Evolutionary conservation across 2,113 vertebrate genomes (phyloP).

Genomic region (Thamnophis sirtalis): DNA sequence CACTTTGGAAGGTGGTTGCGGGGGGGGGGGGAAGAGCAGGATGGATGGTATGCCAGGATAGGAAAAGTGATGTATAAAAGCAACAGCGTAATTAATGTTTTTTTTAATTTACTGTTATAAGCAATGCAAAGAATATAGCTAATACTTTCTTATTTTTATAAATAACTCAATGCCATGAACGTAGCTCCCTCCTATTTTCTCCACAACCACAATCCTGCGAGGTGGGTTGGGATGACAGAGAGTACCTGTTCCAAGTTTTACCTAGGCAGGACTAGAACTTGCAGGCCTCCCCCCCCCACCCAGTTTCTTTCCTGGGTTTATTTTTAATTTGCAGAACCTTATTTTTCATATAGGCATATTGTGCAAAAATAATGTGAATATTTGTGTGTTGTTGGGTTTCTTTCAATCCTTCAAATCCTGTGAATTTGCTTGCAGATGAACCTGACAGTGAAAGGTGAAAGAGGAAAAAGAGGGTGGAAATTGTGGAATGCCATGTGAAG

Average conservation of each 20-base stretch:
- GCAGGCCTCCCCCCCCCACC: too few relatives aligned
- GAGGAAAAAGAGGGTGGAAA: neutral
- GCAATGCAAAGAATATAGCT: too few relatives aligned
- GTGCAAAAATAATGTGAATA: neutral
- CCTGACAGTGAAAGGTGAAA: neutral
- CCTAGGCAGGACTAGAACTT: neutral
- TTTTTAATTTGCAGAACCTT: neutral
- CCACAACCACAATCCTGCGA: too few relatives aligned
- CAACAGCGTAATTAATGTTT: neutral
- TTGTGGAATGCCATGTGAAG: neutral
- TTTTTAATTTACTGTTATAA: neutral
- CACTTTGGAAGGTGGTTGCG: neutral
- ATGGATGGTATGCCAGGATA: neutral
- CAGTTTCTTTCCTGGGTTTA: neutral
- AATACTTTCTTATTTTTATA: neutral
- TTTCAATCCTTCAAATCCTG: neutral
- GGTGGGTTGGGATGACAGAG: too few relatives aligned
- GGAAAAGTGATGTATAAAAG: neutral
- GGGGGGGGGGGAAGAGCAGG: neutral
- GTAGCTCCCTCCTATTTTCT: too few relatives aligned
- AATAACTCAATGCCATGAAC: too few relatives aligned
- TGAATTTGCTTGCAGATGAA: neutral
- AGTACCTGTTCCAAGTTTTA: neutral
- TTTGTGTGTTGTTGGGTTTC: neutral
- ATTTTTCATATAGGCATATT: neutral